Evolutionary conservation across 2,888 invertebrate genomes (phyloP), one percentile per base, ranked within the genome.

Genomic region (Drosophila gaucha): DNA sequence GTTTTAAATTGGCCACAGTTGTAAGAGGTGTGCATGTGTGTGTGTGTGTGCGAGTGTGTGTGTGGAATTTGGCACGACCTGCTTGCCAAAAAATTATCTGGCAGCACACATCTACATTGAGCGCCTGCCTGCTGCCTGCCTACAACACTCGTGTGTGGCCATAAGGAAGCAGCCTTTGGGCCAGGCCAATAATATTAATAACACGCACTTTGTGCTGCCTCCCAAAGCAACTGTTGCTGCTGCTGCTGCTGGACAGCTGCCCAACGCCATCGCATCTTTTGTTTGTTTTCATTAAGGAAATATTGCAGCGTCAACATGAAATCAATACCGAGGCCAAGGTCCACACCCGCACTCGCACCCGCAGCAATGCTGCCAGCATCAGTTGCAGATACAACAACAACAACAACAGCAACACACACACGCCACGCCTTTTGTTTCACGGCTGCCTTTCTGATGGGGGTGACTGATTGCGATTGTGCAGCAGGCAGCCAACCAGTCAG

Each of bases 281-380:
- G 86, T 87, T 87, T 85, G 86, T 87, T 85, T 83, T 86, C 85
- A 85, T 86, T 87, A 88, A 84, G 75, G 80, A 88, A 85, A 86
- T 85, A 86, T 87, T 88, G 86, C 86, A 85, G 80, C 84, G 84
- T 86, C 86, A 86, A 84, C 86, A 76, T 85, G 88, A 85, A 85
- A 85, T 85, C 85, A 88, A 85, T 85, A 88, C 84, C 84, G 84
- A 67, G 74, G 74, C 80, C 80, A 83, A 86, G 86, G 84, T 80
- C 76, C 74, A 50, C 58, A 67, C 72, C 67, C 70, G 57, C 66
- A 71, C 66, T 59, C 47, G 67, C 78, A 78, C 79, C 75, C 78
- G 78, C 66, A 67, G 58, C 51, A 43, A 36, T 56, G 50, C 35
- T 35, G 26, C 55, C 67, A 71, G 66, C 76, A 74, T 71, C 69